Conservation (phyloP, 2,797 vertebrate species). For the Phataginus tetradactyla region DNA sequence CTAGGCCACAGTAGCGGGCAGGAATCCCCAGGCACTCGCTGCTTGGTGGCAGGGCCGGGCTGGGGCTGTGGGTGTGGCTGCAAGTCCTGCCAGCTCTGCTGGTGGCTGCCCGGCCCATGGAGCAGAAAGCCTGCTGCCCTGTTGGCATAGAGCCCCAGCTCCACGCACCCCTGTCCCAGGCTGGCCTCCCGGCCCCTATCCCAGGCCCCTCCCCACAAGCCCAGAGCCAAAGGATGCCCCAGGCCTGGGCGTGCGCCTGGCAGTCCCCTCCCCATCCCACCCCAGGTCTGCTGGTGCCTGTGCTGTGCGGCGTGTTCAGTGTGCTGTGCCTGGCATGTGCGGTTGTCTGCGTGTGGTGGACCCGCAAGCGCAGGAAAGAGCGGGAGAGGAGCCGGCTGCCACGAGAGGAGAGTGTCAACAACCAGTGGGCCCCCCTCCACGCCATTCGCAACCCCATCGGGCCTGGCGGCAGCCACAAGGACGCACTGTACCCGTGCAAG, state of each 20-base stretch:
- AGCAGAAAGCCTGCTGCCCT: background rate
- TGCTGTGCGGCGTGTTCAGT: slow-evolving; percentile 92
- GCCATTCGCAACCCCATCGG: slow-evolving; percentile 90
- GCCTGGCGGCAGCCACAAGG: slow-evolving; percentile 86
- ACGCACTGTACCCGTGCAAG: slow-evolving; percentile 92
- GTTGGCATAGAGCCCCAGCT: accelerated
- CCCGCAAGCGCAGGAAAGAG: slow-evolving; percentile 95
- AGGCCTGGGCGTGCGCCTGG: background rate
- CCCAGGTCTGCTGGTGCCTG: slow-evolving; percentile 92
- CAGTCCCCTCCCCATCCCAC: background rate
- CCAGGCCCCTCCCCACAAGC: background rate
- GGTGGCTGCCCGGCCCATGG: background rate
- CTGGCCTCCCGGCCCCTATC: accelerated
- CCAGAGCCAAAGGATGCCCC: accelerated
- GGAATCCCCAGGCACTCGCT: background rate
- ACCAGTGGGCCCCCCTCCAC: slow-evolving; percentile 93
- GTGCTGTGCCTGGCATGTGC: slow-evolving; percentile 94
- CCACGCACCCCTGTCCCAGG: accelerated
- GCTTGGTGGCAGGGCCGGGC: background rate
- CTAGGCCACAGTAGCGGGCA: too few species aligned
- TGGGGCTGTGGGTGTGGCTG: background rate
- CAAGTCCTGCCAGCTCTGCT: background rate
- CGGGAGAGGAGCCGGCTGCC: slow-evolving; percentile 88
- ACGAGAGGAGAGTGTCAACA: slow-evolving; percentile 92
- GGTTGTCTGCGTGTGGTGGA: slow-evolving; percentile 95